Evolutionary conservation across 2,113 vertebrate genomes (phyloP), one percentile per base, ranked within the genome.

Genomic region (Pardalotus punctatus): DNA sequence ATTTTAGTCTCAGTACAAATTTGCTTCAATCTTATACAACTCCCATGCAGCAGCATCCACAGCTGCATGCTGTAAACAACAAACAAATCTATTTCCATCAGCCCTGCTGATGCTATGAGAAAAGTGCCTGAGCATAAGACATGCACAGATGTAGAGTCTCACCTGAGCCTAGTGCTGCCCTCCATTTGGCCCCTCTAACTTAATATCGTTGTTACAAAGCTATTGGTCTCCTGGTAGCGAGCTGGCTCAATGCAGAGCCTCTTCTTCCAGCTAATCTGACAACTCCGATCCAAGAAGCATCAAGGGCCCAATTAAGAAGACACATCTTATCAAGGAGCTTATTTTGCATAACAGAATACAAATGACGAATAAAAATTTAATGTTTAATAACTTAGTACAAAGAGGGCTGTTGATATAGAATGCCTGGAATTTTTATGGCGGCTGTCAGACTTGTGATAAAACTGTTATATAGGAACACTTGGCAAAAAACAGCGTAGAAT

Each of bases 311-410:
- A 99, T 99, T 99, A 99, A 98, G 98, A 98, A 98, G 98, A 98
- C 98, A 98, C 98, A 98, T 99, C 98, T 98, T 98, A 99, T 99
- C 98, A 98, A 98, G 98, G 98, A 98, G 98, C 98, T 99, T 98
- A 98, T 99, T 99, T 98, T 99, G 98, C 98, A 99, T 99, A 99
- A 98, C 98, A 98, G 98, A 98, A 99, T 98, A 98, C 98, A 99
- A 98, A 99, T 98, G 98, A 99, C 98, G 98, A 98, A 98, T 98
- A 98, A 98, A 98, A 98, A 99, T 98, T 98, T 98, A 98, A 98
- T 98, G 98, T 99, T 99, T 99, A 98, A 99, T 99, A 98, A 99
- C 98, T 98, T 98, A 98, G 98, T 98, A 98, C 98, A 98, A 98
- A 98, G 98, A 98, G 97, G 98, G 98, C 98, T 98, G 98, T 98